Base-by-base conservation (phyloP, 1,140 invertebrate genomes). In the Zaprionus lachaisei region DNA sequence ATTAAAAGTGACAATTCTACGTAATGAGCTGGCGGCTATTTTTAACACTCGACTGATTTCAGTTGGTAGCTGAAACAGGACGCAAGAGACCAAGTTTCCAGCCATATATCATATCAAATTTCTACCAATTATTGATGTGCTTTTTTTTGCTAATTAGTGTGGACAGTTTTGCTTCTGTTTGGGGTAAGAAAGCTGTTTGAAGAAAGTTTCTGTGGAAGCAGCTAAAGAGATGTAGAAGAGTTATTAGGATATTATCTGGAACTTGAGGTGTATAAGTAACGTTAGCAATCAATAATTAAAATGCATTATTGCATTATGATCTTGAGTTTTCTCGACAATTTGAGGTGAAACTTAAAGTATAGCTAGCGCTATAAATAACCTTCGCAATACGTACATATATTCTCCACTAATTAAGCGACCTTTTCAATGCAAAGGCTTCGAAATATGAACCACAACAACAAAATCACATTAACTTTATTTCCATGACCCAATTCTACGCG, bases 1-100 rank as follows among this genome's bases (percentile, higher is more conserved):
- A 92, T 92, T 92, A 85, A 80, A 79, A 79, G 68, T 81, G 91
- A 92, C 85, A 92, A 91, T 91, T 91, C 91, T 69, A 74, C 78
- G 77, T 92, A 92, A 92, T 92, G 84, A 92, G 77, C 72, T 68
- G 81, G 58, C 75, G 65, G 70, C 54, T 80, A 57, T 73, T 79
- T 75, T 77, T 85, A 82, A 82, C 83, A 70, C 81, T 76, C 63
- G 51, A 91, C 38, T 86, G 81, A 54, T 24, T 86, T 77, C 64
- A 2, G 12, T 26, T 41, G 38, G 57, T 37, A 56, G 74, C 74
- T 49, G 17, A 26, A 38, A 38, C 7, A 61, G 38, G 54, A 28
- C 47, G 47, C 26, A 61, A 24, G 11, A 20, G 20, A 64, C 20
- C 26, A 20, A 12, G 31, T 60, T 12, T 61, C 11, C 58, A 34